These are phyloP conservation scores for Phrixothrix hirtus DNA, from an alignment of 2,888 invertebrate genomes.

Conservation along the genomic window DNA sequence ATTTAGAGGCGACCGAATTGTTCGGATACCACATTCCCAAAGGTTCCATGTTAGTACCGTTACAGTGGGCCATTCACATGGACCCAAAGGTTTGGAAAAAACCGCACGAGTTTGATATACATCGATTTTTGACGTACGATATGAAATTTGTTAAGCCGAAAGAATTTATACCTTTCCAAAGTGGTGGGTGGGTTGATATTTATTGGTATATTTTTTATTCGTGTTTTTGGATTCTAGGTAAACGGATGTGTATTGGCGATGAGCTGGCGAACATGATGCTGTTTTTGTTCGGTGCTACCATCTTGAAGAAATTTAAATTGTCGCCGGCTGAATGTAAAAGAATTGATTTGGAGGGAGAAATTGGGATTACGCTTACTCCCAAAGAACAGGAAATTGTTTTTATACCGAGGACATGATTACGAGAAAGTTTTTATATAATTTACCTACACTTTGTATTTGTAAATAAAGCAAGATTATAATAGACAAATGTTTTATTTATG, in stretches of 20 bases:
- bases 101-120: slow-evolving; percentile 70
- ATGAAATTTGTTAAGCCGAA: slow-evolving; percentile 67
- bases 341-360: slow-evolving; percentile 68
- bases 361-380: slow-evolving; percentile 76
- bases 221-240: no score
- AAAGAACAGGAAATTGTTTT: slow-evolving; percentile 56
- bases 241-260: slow-evolving; percentile 84
- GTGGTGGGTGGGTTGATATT: slow-evolving; percentile 64
- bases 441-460: no score
- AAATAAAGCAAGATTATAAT: no score
- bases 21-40: slow-evolving; percentile 67
- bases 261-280: slow-evolving; percentile 76
- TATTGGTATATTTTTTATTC: no score
- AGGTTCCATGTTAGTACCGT: slow-evolving; percentile 74
- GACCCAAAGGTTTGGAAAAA: slow-evolving; percentile 68
- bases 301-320: slow-evolving; percentile 64
- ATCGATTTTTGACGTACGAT: slow-evolving; percentile 68
- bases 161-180: slow-evolving; percentile 81
- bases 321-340: slow-evolving; percentile 49
- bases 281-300: slow-evolving; percentile 65
- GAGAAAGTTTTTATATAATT: no score
- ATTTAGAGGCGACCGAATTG: slow-evolving; percentile 57
- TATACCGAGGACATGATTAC: slow-evolving; percentile 5
- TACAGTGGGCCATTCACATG: slow-evolving; percentile 83
- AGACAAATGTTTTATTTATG: slow-evolving; percentile 1